A percentile compares a stretch with the other conserved stretches of the same genome.
Conservation (phyloP, 2,797 vertebrate species). For the Mormyrus hasselquistii region DNA sequence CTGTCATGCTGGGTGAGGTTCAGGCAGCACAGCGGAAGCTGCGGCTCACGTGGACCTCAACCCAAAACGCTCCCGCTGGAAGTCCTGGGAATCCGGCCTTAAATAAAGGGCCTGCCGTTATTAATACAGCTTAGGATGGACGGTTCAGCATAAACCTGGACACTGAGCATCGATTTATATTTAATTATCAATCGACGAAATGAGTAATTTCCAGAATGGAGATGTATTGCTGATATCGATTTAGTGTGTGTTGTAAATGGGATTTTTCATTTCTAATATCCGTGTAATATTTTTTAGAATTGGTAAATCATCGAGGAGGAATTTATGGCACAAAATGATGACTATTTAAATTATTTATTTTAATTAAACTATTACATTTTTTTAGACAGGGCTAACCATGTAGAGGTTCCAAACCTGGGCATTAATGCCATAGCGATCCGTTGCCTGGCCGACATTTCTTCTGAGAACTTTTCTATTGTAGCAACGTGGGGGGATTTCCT, state of each 20-base stretch:
- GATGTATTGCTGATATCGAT: neutral
- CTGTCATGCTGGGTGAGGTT: constrained; percentile 2
- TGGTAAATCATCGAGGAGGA: neutral
- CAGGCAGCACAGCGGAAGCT: neutral
- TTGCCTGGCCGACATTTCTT: neutral
- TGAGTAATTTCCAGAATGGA: neutral
- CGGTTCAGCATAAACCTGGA: neutral
- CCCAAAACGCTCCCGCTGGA: neutral
- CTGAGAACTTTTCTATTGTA: neutral
- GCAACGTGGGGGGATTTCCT: neutral
- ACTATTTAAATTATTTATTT: neutral
- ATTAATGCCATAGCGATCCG: neutral
- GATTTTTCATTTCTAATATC: neutral
- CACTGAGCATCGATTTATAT: neutral
- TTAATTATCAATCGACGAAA: neutral
- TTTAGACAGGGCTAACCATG: neutral
- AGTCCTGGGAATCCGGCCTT: neutral
- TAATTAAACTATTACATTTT: neutral
- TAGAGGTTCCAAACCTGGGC: neutral
- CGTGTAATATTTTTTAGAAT: neutral
- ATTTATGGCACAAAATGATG: neutral
- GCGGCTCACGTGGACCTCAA: neutral
- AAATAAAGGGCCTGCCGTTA: neutral
- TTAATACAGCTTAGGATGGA: neutral
- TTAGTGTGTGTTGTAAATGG: neutral